Base-by-base conservation (phyloP, 2,113 vertebrate species). In the Balaenoptera acutorostrata region DNA sequence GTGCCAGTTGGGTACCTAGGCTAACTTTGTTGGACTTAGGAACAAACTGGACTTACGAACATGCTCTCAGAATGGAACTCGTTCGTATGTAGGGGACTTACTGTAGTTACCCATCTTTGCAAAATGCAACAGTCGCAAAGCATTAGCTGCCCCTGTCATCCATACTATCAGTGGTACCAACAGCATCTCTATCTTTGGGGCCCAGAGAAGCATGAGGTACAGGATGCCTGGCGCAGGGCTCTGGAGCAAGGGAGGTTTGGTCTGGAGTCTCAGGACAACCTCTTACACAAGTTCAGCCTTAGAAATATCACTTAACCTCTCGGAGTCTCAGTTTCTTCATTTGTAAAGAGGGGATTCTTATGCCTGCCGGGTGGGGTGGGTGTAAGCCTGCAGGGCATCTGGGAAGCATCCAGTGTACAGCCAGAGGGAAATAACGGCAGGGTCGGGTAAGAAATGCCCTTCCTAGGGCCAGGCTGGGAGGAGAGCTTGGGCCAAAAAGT, bases 141-240 rank as follows among this genome's bases (percentile, higher is more conserved):
- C 31, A n/a, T 49, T 57, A 20, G 15, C 25, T 66, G n/a, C 71
- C 39, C 2, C 55, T 12, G 0, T 41, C 2, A 8, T 2, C 12
- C 21, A 5, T 8, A 0, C 9, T 5, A 0, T 1, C 23, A 13
- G 23, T 5, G 13, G n/a, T 3, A 5, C 64, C 1, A 14, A n/a
- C 15, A 2, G n/a, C 0, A 1, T 68, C 25, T 25, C n/a, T 8
- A 4, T 33, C 10, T 1, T 0, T 1, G 3, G 3, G 87, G 44
- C 27, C 36, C 21, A 1, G 66, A 55, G 23, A 29, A 21, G n/a
- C 33, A 1, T 5, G 52, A 36, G 74, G 41, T 44, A 4, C 14
- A 1, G 18, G 2, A 5, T 5, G 63, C 36, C n/a, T 27, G n/a
- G 23, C 21, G 11, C 0, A 0, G 36, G 59, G 33, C 23, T 41